Conservation (phyloP, 2,113 vertebrate genomes). For the Hipposideros armiger region DNA sequence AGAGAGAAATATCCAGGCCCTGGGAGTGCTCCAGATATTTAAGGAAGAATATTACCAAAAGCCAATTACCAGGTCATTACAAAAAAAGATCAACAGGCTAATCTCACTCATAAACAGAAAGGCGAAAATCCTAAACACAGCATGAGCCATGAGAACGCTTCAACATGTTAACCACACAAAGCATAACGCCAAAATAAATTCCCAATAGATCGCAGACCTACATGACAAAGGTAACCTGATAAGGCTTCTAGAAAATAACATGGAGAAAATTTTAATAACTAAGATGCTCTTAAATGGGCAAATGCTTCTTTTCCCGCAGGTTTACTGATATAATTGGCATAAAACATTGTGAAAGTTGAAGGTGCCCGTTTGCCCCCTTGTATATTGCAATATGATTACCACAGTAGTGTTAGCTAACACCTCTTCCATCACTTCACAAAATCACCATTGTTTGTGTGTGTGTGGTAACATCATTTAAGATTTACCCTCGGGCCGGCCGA, state of each 20-base stretch:
- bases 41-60: conserved; percentile 5
- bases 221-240: background rate
- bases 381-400: background rate
- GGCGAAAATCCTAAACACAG: background rate
- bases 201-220: background rate
- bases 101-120: background rate
- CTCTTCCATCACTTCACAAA: background rate
- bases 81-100: background rate
- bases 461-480: background rate
- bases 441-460: background rate
- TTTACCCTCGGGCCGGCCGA: background rate
- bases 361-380: too few species aligned
- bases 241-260: conserved; percentile 24
- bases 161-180: background rate
- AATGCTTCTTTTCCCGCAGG: background rate
- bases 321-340: background rate
- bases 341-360: background rate
- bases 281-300: background rate
- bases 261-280: background rate
- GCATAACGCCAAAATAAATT: background rate
- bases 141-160: background rate
- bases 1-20: background rate
- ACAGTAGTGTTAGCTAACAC: background rate
- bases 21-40: conserved; percentile 2
- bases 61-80: background rate